Conservation (phyloP, 23 tunicate genomes). For the Botrylloides violaceus region DNA sequence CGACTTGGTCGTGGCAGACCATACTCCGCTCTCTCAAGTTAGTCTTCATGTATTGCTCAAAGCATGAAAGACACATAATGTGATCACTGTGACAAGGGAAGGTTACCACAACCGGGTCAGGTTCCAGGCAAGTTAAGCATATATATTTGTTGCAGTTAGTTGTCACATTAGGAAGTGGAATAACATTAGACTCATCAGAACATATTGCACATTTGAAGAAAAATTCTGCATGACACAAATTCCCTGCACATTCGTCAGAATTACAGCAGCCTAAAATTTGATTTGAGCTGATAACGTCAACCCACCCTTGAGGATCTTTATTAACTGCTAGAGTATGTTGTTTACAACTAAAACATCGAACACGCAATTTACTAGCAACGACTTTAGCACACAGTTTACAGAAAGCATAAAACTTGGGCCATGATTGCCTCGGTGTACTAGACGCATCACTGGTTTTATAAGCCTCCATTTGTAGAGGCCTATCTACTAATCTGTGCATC, state of each 20-base stretch:
- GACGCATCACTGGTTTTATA: no score
- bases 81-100: conserved; percentile 17
- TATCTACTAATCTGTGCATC: background rate
- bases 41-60: conserved; percentile 7
- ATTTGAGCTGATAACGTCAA: background rate
- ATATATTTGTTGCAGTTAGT: background rate
- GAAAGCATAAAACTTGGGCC: conserved; percentile 11
- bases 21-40: conserved; percentile 6
- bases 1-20: background rate
- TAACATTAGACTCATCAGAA: background rate
- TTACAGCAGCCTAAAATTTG: background rate
- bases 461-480: background rate
- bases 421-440: background rate
- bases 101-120: background rate
- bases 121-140: conserved; percentile 17
- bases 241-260: conserved; percentile 15
- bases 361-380: conserved; percentile 17
- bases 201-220: conserved; percentile 17
- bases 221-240: conserved; percentile 11
- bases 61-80: conserved; percentile 9
- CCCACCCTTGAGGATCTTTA: conserved; percentile 6
- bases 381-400: conserved; percentile 19
- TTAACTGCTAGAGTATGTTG: conserved; percentile 1
- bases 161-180: conserved; percentile 6
- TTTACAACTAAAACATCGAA: conserved; percentile 9